Evolutionary conservation across 2,888 invertebrate species (phyloP).

Genomic region (Smittia aterrima): DNA sequence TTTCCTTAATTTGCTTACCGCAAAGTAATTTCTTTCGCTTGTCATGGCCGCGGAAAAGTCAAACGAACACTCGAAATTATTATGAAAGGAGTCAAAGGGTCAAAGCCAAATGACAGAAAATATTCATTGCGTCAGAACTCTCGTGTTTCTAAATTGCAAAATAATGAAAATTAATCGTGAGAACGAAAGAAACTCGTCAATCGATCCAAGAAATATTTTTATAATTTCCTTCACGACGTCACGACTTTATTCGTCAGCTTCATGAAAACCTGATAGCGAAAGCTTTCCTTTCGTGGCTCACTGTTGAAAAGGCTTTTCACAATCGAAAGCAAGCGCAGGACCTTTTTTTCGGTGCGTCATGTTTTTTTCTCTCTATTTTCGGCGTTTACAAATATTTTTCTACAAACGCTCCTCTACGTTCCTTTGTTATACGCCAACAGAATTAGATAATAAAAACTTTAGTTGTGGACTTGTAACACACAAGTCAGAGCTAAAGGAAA

Average conservation of each 20-base stretch:
- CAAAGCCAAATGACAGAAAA: not conserved
- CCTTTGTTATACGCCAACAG: not conserved
- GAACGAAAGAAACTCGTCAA: not conserved
- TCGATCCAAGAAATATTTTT: not conserved
- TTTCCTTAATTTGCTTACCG: not conserved
- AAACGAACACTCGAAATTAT: not conserved
- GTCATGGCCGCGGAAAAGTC: not conserved
- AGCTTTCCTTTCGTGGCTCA: not conserved
- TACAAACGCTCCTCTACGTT: conserved; percentile 2
- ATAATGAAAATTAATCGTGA: conserved; percentile 16
- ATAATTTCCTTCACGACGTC: not conserved
- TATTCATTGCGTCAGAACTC: not conserved
- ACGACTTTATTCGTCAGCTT: not conserved
- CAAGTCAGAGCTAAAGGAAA: not conserved
- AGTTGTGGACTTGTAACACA: not conserved
- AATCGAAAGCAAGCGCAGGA: not conserved
- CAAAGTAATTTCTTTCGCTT: not conserved
- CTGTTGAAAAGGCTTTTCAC: not conserved
- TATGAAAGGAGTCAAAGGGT: not conserved
- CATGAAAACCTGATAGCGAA: conserved; percentile 14
- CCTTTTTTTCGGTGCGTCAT: not conserved
- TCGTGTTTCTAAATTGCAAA: not conserved
- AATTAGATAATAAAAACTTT: conserved; percentile 21
- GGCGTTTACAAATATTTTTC: conserved; percentile 8
- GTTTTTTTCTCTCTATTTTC: not conserved